Conservation (phyloP, 1,140 invertebrate genomes). For the Rhizoglyphus robini region DNA sequence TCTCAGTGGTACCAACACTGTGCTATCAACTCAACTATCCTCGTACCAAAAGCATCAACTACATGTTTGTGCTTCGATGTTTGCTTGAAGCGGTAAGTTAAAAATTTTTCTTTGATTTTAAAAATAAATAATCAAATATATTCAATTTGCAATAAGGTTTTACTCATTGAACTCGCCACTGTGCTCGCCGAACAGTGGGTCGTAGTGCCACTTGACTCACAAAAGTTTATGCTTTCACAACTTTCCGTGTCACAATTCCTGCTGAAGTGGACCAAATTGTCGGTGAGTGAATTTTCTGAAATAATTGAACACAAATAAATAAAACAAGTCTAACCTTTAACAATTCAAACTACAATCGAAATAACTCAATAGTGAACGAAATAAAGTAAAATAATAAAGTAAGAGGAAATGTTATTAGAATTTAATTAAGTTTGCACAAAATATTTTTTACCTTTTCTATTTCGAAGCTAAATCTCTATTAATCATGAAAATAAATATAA, state of each 20-base stretch:
- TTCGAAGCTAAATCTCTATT: too few relatives aligned
- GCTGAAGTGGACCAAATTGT: slow-evolving; percentile 5
- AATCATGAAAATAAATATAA: too few relatives aligned
- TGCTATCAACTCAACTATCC: slow-evolving; percentile 13
- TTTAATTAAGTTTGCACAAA: too few relatives aligned
- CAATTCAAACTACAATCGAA: too few relatives aligned
- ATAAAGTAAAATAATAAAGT: too few relatives aligned
- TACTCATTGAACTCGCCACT: background rate
- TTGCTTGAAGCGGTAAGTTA: background rate
- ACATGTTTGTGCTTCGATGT: background rate
- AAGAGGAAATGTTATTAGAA: too few relatives aligned
- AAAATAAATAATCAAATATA: background rate
- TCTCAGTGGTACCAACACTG: background rate
- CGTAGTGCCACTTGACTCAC: background rate
- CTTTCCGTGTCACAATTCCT: background rate
- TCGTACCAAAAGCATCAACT: background rate
- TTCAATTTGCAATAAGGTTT: background rate
- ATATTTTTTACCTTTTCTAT: too few relatives aligned
- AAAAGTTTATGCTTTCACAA: background rate
- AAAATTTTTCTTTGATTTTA: background rate
- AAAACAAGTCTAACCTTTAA: too few relatives aligned
- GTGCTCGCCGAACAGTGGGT: slow-evolving; percentile 1
- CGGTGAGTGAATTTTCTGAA: background rate
- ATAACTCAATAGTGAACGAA: too few relatives aligned
- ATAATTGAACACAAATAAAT: too few relatives aligned